Base-by-base conservation (phyloP, 2,113 vertebrate genomes). In the Indicator maculatus region DNA sequence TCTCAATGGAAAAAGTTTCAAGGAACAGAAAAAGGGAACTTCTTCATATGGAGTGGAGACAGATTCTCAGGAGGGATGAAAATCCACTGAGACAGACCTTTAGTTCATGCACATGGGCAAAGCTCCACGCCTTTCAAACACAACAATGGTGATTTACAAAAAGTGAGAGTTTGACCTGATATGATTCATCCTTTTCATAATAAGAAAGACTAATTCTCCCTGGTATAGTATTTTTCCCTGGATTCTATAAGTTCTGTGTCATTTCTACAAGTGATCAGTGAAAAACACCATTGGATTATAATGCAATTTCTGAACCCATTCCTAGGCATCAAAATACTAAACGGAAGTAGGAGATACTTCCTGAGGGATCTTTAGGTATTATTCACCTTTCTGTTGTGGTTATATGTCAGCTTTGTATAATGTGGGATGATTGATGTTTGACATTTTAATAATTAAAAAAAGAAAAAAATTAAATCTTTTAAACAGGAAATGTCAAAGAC, bases 361-460 rank as follows among this genome's bases (percentile, higher is more conserved):
- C 86, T 86, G 9, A 5, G 17, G 28, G 19, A 83, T 83, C 45
- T 83, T 70, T 16, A 64, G 74, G 60, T 74, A 79, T 63, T 76
- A 89, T 90, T 94, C 83, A 91, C 39, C 39, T 58, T 78, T 71
- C 11, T 88, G 41, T 96, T 94, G 92, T 36, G 56, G 44, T 83
- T 86, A 61, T 11, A 61, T 12, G 12, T 67, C 95, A 96, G 61
- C 27, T 69, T 88, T 93, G 38, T 82, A 88, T 66, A 94, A 52
- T 92, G 53, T 52, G 9, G 52, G 26, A 52, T 53, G n/a, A 27
- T 45, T 86, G 39, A 85, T 75, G 11, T 50, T 78, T 93, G 38
- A 58, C 55, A 65, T 92, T 88, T 93, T 39, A 86, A 28, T 39
- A 83, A 73, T 6, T 27, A 17, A 41, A 39, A 6, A 18, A 20